Evolutionary conservation across 2,888 invertebrate genomes (phyloP).

Genomic region (Chloroclystis v-ata): DNA sequence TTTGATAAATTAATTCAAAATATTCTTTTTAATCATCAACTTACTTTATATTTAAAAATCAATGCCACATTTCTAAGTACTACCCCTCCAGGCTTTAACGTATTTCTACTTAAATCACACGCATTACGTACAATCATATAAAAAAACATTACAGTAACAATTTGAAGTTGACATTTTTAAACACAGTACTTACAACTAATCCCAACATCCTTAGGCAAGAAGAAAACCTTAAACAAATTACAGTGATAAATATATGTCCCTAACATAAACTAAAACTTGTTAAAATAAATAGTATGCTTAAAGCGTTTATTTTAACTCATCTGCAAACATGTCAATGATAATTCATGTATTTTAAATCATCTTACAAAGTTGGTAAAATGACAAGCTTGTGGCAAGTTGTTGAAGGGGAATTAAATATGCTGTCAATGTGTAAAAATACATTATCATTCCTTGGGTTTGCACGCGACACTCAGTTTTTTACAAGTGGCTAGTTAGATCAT

Average conservation of each 20-base stretch:
- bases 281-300: not conserved
- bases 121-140: too few species aligned
- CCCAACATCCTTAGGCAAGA: not conserved
- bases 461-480: slow-evolving; percentile 9
- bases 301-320: not conserved
- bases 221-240: too few species aligned
- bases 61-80: too few species aligned
- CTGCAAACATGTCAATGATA: slow-evolving; percentile 4
- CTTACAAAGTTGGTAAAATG: slow-evolving; percentile 7
- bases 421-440: slow-evolving; percentile 3
- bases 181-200: not conserved
- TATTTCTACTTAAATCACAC: too few species aligned
- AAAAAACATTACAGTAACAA: too few species aligned
- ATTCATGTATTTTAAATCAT: slow-evolving; percentile 10
- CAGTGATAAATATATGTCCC: too few species aligned
- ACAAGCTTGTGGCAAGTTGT: slow-evolving; percentile 13
- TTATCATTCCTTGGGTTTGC: not conserved
- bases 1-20: too few species aligned
- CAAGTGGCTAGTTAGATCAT: too few species aligned
- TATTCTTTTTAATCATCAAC: too few species aligned
- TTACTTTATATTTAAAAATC: too few species aligned
- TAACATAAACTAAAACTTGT: not conserved
- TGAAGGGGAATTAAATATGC: slow-evolving; percentile 16
- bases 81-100: too few species aligned
- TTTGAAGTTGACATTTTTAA: not conserved